Base-by-base conservation (phyloP, 2,797 vertebrate species). In the Ctenopoma kingsleyae region DNA sequence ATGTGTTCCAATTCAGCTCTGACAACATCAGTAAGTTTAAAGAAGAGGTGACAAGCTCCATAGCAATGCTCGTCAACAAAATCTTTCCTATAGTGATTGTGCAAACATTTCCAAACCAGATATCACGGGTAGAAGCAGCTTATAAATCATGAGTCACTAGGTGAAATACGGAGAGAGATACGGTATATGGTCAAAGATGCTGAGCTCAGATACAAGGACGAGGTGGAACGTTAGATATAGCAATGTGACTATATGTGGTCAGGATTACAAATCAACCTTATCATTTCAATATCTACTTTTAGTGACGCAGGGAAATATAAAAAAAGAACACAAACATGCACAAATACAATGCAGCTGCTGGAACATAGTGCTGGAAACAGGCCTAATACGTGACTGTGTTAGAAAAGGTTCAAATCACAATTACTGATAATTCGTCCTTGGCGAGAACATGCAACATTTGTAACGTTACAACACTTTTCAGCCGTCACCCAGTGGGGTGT, bases 371-470 rank as follows among this genome's bases (percentile, higher is more conserved):
- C 12, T 52, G 36, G 20, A 40, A 20, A 32, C 40, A 25, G 15
- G n/a, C 17, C 13, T 13, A 10, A 16, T 44, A 25, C 16, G 32
- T 9, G 1, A 20, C 2, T 30, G 3, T 41, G 3, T 35, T 35
- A 51, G 36, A 41, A 44, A 50, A 64, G 32, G 16, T 52, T 19
- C 12, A 57, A 61, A 35, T 36, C 2, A 32, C 38, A 72, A 30
- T 54, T 44, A 50, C 17, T 40, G 44, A 56, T 57, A 2, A 25
- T 57, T 36, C 46, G 10, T 17, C 16, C 43, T 61, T 43, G 27
- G 44, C 27, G 12, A 44, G 36, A 57, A 15, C 4, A 30, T 44
- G 36, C 56, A 56, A 17, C 40, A 0, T 54, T 54, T 44, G 41
- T 41, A 30, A 53, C n/a, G 22, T 62, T 3, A 46, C 41, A 8